Conservation (phyloP, 2,113 vertebrate genomes). For the Alectura lathami region DNA sequence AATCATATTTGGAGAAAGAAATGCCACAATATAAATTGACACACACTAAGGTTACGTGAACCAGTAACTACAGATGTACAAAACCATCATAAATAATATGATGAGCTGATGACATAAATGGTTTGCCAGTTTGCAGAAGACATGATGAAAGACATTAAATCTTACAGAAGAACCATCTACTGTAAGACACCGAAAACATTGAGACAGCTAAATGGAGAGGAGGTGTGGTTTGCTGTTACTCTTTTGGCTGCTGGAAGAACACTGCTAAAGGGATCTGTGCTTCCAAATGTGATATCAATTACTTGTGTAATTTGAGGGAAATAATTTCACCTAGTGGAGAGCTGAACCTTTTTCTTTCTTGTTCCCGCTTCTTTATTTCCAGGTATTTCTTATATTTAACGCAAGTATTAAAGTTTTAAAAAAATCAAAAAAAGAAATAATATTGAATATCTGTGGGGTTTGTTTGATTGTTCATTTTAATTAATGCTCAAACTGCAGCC, state of each 20-base stretch:
- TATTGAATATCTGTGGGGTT: background rate
- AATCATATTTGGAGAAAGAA: background rate
- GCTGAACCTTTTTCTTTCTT: background rate
- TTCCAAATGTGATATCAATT: background rate
- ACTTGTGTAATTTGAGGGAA: background rate
- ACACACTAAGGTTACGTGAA: background rate
- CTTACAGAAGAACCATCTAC: background rate
- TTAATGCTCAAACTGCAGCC: background rate
- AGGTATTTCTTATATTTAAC: background rate
- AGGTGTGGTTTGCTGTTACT: background rate
- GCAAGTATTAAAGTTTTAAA: background rate
- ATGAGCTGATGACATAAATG: background rate
- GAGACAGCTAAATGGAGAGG: background rate
- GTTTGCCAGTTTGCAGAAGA: background rate
- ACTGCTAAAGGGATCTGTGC: background rate
- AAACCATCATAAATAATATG: background rate
- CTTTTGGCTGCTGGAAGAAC: background rate
- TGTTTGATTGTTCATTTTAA: too few relatives aligned
- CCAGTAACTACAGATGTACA: background rate
- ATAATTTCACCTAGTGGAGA: background rate
- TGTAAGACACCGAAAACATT: background rate
- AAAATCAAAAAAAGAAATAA: rapidly evolving
- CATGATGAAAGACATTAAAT: background rate
- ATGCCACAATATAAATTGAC: background rate
- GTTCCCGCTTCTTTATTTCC: background rate